Conservation (phyloP, 2,888 invertebrate genomes). For the Unio delphinus region DNA sequence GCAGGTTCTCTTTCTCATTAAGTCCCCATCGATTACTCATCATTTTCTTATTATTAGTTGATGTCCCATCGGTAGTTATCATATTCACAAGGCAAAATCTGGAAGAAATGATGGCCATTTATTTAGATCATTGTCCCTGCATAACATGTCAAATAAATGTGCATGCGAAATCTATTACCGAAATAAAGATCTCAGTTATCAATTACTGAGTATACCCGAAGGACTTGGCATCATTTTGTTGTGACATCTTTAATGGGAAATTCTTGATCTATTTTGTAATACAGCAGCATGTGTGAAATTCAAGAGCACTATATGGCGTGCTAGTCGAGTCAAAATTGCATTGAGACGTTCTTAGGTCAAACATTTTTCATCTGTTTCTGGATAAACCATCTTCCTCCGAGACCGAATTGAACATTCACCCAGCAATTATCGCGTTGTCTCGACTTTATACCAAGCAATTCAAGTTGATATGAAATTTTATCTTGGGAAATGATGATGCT, state of each 20-base stretch:
- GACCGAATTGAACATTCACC: conserved; percentile 18
- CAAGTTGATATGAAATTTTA: no score
- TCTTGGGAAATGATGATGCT: conserved; percentile 34
- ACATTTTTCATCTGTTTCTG: conserved; percentile 35
- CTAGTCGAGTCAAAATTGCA: conserved; percentile 38
- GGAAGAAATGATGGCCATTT: no score
- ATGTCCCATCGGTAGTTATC: no score
- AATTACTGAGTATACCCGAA: conserved; percentile 33
- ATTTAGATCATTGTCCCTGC: no score
- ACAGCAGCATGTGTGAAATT: conserved; percentile 37
- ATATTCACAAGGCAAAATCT: no score
- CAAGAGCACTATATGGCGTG: conserved; percentile 35
- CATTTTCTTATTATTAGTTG: no score
- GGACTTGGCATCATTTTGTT: conserved; percentile 31
- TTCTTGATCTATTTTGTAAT: conserved; percentile 45
- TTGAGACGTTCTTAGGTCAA: conserved; percentile 39
- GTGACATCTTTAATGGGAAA: conserved; percentile 40
- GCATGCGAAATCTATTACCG: conserved; percentile 39
- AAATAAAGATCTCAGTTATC: conserved; percentile 37
- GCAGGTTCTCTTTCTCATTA: no score
- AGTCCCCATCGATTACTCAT: no score
- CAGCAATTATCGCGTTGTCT: conserved; percentile 15
- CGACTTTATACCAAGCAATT: no score
- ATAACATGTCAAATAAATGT: conserved; percentile 40
- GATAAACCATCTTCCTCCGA: conserved; percentile 15